Conservation (phyloP, 2,888 invertebrate genomes). For the Dorcus hopei region DNA sequence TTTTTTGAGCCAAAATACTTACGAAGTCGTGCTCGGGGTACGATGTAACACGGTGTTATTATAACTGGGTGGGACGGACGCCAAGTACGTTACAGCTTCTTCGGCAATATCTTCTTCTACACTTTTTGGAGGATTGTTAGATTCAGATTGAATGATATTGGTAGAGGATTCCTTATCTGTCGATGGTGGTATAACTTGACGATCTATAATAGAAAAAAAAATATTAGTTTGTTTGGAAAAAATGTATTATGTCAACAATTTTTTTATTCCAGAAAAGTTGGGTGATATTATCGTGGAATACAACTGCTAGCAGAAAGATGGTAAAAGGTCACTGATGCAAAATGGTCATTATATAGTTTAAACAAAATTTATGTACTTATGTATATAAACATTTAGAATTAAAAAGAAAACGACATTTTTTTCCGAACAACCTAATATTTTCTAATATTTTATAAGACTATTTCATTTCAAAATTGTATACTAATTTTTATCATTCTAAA, state of each 20-base stretch:
- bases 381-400: no score
- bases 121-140: slow-evolving; percentile 7
- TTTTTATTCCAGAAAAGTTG: no score
- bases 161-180: slow-evolving; percentile 8
- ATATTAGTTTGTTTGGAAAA: no score
- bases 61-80: slow-evolving; percentile 43
- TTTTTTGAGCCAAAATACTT: slow-evolving; percentile 24
- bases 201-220: slow-evolving; percentile 5
- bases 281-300: no score
- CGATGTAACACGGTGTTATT: slow-evolving; percentile 39
- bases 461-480: not conserved
- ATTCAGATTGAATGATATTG: slow-evolving; percentile 13
- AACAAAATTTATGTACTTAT: no score
- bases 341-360: no score
- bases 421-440: no score
- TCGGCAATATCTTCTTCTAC: slow-evolving; percentile 40
- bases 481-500: not conserved
- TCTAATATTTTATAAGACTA: not conserved
- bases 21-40: slow-evolving; percentile 46
- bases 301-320: no score
- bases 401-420: no score
- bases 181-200: slow-evolving; percentile 5
- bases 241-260: no score
- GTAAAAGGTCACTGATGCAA: no score
- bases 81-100: slow-evolving; percentile 32